A percentile compares a stretch with the other conserved stretches of the same genome.
Evolutionary conservation across 2,888 invertebrate genomes (phyloP).

Genomic region (Metalampra italica): DNA sequence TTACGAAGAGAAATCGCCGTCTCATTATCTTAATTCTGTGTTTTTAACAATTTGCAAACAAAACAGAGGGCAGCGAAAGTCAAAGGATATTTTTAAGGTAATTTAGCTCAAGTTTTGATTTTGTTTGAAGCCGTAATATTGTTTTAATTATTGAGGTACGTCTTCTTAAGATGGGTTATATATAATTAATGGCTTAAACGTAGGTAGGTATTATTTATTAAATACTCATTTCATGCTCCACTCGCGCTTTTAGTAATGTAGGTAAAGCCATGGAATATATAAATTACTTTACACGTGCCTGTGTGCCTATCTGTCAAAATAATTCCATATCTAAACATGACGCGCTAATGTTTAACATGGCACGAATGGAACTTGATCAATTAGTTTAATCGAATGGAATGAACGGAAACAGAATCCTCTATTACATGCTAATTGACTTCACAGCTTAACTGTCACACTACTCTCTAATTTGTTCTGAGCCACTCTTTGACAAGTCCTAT

Average conservation of each 20-base stretch:
- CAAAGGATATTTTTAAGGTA: background rate
- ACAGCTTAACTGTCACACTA: background rate
- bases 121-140: background rate
- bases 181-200: background rate
- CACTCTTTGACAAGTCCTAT: background rate
- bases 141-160: too few relatives aligned
- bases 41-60: slow-evolving; percentile 4
- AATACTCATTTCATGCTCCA: background rate
- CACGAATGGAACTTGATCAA: slow-evolving; percentile 2
- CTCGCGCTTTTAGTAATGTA: background rate
- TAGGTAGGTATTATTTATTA: background rate
- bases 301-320: too few relatives aligned
- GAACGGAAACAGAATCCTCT: slow-evolving; percentile 3
- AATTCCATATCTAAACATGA: too few relatives aligned
- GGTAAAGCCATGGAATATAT: too few relatives aligned
- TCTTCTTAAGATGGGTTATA: too few relatives aligned
- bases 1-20: slow-evolving; percentile 9
- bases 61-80: background rate
- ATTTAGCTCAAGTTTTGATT: background rate
- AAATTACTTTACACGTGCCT: too few relatives aligned
- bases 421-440: slow-evolving; percentile 3
- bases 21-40: slow-evolving; percentile 11
- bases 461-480: background rate
- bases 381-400: slow-evolving; percentile 5
- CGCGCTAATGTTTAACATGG: background rate